phyloP scores from a whole-genome alignment of 2,797 vertebrate genomes.

The Rhincodon typus region DNA sequence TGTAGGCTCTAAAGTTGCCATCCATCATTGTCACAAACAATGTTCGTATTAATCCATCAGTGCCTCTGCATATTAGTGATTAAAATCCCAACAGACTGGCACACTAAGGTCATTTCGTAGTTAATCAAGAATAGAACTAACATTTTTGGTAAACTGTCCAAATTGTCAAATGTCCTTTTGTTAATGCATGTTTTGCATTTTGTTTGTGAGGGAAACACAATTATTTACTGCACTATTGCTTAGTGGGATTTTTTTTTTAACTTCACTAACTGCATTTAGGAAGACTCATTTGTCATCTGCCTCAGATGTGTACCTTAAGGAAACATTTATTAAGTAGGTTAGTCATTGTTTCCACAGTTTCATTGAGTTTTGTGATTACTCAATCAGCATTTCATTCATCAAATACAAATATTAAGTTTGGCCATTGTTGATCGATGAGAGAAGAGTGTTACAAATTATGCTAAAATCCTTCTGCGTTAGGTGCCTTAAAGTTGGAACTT shows the following conservation, averaged over 20 bases:
- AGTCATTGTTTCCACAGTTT: slow-evolving; percentile 4
- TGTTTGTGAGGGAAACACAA: neutral
- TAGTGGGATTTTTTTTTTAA: neutral
- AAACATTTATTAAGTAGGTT: neutral
- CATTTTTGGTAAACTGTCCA: neutral
- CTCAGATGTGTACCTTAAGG: neutral
- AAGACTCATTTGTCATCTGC: neutral
- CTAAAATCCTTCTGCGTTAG: neutral
- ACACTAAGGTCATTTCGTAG: neutral
- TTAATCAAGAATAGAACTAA: slow-evolving; percentile 1
- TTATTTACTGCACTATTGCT: neutral
- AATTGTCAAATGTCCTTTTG: neutral
- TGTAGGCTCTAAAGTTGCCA: slow-evolving; percentile 50
- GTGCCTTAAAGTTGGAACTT: neutral
- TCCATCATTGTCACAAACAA: slow-evolving; percentile 36
- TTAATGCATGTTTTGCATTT: neutral
- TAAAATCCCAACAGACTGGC: slow-evolving; percentile 10
- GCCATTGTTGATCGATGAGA: neutral
- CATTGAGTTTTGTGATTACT: neutral
- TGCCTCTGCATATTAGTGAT: neutral
- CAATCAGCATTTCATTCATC: neutral
- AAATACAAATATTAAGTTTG: neutral
- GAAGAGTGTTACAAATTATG: too few species aligned
- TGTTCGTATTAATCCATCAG: slow-evolving; percentile 22
- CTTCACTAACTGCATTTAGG: neutral